A percentile compares a stretch with the other conserved stretches of the same genome.
phyloP scores from a whole-genome alignment of 2,888 invertebrate genomes.

The Buathra laborator region DNA sequence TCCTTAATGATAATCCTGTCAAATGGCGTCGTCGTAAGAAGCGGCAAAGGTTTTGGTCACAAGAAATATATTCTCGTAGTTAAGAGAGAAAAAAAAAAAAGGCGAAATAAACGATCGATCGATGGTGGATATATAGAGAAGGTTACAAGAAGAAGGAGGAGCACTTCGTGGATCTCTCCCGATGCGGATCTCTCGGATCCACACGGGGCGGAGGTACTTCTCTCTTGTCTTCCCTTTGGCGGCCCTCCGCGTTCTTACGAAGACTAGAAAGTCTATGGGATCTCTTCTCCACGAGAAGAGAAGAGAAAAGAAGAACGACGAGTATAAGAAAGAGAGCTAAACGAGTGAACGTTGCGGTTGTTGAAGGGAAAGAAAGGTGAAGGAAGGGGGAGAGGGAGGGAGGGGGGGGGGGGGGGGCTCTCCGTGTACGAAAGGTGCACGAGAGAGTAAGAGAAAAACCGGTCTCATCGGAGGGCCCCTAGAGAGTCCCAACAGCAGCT shows the following conservation, averaged over 20 bases:
- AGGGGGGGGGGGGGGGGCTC: slow-evolving; percentile 24
- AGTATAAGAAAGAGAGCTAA: slow-evolving; percentile 39
- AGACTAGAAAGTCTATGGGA: slow-evolving; percentile 7
- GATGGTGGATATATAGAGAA: slow-evolving; percentile 28
- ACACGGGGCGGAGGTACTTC: slow-evolving; percentile 50
- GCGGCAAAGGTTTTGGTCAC: neutral
- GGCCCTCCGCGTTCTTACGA: slow-evolving; percentile 72
- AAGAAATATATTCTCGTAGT: slow-evolving; percentile 16
- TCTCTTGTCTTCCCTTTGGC: slow-evolving; percentile 69
- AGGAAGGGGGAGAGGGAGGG: slow-evolving; percentile 14
- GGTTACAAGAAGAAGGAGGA: slow-evolving; percentile 38
- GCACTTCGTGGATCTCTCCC: slow-evolving; percentile 28
- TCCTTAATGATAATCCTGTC: slow-evolving; percentile 36
- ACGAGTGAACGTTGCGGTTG: slow-evolving; percentile 33
- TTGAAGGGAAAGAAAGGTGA: slow-evolving; percentile 44
- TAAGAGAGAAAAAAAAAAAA: slow-evolving; percentile 18
- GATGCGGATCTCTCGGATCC: slow-evolving; percentile 38
- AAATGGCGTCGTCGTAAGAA: slow-evolving; percentile 18
- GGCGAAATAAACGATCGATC: slow-evolving; percentile 44
- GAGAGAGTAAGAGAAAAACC: slow-evolving; percentile 70
- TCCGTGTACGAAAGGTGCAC: slow-evolving; percentile 3
- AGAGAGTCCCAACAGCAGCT: slow-evolving; percentile 20
- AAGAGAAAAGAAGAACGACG: slow-evolving; percentile 25
- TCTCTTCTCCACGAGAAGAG: slow-evolving; percentile 71
- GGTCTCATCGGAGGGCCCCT: slow-evolving; percentile 68